Conservation (phyloP, 1,140 invertebrate species). For the Cyrtorhinus lividipennis region DNA sequence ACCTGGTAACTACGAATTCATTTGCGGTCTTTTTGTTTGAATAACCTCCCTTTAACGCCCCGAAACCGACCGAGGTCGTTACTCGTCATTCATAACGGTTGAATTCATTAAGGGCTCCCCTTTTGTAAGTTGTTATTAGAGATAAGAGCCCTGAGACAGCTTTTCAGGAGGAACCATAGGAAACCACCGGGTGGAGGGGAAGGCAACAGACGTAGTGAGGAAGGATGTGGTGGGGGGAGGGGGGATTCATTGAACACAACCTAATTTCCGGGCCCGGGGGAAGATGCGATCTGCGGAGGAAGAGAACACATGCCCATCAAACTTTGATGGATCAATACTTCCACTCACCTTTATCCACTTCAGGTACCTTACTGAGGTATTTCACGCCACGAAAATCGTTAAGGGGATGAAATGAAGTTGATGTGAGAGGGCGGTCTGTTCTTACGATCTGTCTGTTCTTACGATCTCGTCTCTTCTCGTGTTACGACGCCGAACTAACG, state of each 20-base stretch:
- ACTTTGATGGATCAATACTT: slow-evolving; percentile 3
- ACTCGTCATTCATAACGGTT: not conserved
- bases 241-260: slow-evolving; percentile 4
- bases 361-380: not conserved
- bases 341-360: not conserved
- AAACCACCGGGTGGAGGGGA: too few relatives aligned
- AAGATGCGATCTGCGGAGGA: slow-evolving; percentile 1
- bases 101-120: not conserved
- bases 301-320: slow-evolving; percentile 6
- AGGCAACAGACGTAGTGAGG: too few relatives aligned
- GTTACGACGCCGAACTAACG: too few relatives aligned
- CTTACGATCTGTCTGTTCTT: too few relatives aligned
- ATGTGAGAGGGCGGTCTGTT: too few relatives aligned
- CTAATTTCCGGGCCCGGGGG: slow-evolving; percentile 1
- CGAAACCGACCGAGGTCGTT: not conserved
- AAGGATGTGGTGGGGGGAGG: not conserved
- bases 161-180: not conserved
- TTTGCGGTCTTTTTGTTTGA: not conserved
- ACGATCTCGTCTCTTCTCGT: too few relatives aligned
- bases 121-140: slow-evolving; percentile 1
- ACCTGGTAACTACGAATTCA: too few relatives aligned
- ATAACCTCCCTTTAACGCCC: too few relatives aligned
- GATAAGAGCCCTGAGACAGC: slow-evolving; percentile 3
- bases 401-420: too few relatives aligned
- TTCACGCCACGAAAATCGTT: not conserved